Percentiles rank a stretch among this genome's conserved stretches.
Conservation (phyloP, 2,797 vertebrate genomes). For the Sebastes matsubarae region DNA sequence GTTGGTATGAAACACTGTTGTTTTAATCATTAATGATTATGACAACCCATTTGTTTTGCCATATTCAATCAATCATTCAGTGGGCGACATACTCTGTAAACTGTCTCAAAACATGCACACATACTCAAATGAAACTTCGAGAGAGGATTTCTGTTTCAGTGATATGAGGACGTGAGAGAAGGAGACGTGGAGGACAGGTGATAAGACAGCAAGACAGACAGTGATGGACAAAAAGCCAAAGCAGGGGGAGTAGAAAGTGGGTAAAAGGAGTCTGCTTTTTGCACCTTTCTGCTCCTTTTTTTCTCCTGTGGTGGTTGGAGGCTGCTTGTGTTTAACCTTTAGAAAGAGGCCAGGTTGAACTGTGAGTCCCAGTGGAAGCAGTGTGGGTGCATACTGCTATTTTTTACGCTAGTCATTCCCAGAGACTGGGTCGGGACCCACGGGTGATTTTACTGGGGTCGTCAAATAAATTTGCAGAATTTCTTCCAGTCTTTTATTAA, state of each 20-base stretch:
- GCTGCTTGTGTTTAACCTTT: constrained; percentile 42
- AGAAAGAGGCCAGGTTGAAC: constrained; percentile 19
- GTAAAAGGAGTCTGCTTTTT: not conserved
- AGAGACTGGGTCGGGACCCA: no score
- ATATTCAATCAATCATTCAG: not conserved
- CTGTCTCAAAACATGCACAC: not conserved
- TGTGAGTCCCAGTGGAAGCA: constrained; percentile 19
- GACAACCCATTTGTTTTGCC: constrained; percentile 7
- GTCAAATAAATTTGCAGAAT: no score
- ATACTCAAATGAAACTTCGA: not conserved
- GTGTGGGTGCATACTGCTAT: not conserved
- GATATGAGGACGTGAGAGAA: not conserved
- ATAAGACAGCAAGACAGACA: not conserved
- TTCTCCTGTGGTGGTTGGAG: not conserved
- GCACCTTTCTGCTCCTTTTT: not conserved
- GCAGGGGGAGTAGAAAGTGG: not conserved
- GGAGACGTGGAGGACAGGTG: not conserved
- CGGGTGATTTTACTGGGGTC: no score
- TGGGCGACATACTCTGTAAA: not conserved
- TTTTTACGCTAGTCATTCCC: not conserved
- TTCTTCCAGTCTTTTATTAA: no score
- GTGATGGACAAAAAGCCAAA: not conserved
- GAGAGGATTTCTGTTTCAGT: not conserved
- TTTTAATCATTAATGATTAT: constrained; percentile 37
- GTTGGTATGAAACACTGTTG: constrained; percentile 6